These are phyloP conservation scores for Listronotus bonariensis DNA, from an alignment of 1,140 invertebrate species.

Conservation along the genomic window DNA sequence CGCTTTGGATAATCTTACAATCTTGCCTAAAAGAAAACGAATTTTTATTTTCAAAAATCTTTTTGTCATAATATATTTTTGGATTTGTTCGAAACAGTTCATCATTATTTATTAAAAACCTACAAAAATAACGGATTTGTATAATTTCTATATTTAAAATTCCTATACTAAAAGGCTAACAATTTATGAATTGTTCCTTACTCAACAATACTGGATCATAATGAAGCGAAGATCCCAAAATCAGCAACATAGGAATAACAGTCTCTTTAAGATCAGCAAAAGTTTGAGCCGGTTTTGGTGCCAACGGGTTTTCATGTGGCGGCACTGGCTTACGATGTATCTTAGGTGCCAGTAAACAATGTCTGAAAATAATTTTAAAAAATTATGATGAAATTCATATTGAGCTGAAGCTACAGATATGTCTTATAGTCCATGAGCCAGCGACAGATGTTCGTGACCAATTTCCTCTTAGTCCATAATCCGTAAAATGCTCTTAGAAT, in stretches of 20 bases:
- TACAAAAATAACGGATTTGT: too few relatives aligned
- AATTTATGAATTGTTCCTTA: slow-evolving; percentile 51
- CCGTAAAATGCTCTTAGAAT: too few relatives aligned
- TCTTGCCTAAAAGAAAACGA: slow-evolving; percentile 73
- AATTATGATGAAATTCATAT: not conserved
- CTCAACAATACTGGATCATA: slow-evolving; percentile 78
- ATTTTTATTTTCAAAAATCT: too few relatives aligned
- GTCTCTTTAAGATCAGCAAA: slow-evolving; percentile 76
- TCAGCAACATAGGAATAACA: slow-evolving; percentile 84
- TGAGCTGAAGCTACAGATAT: not conserved
- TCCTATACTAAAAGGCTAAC: too few relatives aligned
- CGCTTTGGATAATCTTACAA: slow-evolving; percentile 67
- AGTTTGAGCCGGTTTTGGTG: slow-evolving; percentile 64
- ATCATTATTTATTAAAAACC: too few relatives aligned
- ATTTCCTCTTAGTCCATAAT: too few relatives aligned
- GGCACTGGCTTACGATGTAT: slow-evolving; percentile 65
- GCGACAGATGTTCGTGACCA: too few relatives aligned
- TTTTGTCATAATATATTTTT: too few relatives aligned
- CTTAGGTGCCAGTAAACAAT: slow-evolving; percentile 73
- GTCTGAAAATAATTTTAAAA: slow-evolving; percentile 57
- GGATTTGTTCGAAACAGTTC: too few relatives aligned
- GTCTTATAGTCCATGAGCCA: too few relatives aligned
- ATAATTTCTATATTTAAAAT: too few relatives aligned
- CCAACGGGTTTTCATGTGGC: slow-evolving; percentile 63
- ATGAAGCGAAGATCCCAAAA: slow-evolving; percentile 86